Evolutionary conservation across 2,888 invertebrate genomes (phyloP).

Genomic region (Tetranychus truncatus): DNA sequence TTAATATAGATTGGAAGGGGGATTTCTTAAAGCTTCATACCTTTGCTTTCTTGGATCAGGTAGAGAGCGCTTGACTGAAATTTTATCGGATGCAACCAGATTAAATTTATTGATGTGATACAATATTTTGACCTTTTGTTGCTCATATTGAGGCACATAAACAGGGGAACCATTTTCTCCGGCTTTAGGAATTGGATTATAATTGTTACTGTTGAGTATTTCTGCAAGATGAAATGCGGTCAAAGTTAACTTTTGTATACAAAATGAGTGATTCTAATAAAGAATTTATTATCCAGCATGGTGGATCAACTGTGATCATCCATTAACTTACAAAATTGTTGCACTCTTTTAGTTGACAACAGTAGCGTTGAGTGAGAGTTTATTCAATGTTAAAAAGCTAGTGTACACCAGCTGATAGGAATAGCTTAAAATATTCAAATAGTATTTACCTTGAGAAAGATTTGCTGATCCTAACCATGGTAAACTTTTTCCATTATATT

Average conservation of each 20-base stretch:
- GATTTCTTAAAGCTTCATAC: slow-evolving; percentile 41
- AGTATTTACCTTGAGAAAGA: slow-evolving; percentile 48
- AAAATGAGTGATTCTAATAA: neutral
- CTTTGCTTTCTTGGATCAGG: slow-evolving; percentile 64
- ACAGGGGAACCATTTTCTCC: slow-evolving; percentile 65
- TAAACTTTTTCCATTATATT: slow-evolving; percentile 58
- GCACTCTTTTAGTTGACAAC: too few relatives aligned
- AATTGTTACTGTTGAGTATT: slow-evolving; percentile 52
- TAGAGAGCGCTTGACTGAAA: slow-evolving; percentile 61
- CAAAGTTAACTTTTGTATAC: neutral
- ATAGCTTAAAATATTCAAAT: neutral
- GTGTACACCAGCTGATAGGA: too few relatives aligned
- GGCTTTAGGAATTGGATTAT: slow-evolving; percentile 50
- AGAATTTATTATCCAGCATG: neutral
- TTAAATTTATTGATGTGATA: slow-evolving; percentile 71
- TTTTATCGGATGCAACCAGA: slow-evolving; percentile 65
- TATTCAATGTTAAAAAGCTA: neutral
- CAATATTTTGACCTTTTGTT: slow-evolving; percentile 54
- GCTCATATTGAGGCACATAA: slow-evolving; percentile 51
- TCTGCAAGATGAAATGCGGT: slow-evolving; percentile 18
- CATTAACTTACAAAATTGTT: too few relatives aligned
- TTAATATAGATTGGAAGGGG: neutral
- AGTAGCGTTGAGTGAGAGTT: neutral
- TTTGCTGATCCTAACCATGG: slow-evolving; percentile 42
- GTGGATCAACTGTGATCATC: too few relatives aligned